Evolutionary conservation across 2,888 invertebrate species (phyloP).

Genomic region (Orchesella flavescens): DNA sequence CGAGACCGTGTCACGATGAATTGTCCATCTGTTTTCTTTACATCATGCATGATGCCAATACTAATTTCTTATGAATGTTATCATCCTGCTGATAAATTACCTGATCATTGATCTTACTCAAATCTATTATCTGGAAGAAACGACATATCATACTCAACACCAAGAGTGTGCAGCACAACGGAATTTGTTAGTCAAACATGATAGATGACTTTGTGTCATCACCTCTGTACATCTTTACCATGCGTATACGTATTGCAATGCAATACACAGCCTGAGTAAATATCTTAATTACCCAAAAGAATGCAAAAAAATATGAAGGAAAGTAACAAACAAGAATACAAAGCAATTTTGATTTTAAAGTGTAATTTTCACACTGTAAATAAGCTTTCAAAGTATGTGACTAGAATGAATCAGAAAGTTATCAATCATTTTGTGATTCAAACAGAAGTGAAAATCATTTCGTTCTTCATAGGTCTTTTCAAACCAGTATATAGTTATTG

Average conservation of each 20-base stretch:
- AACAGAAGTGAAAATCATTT: too few species aligned
- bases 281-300: constrained; percentile 53
- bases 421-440: too few species aligned
- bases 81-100: constrained; percentile 51
- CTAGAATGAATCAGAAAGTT: too few species aligned
- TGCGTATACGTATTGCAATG: constrained; percentile 14
- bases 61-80: neutral
- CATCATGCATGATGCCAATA: neutral
- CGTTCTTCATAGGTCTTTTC: too few species aligned
- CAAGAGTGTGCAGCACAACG: neutral
- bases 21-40: neutral
- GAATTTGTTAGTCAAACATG: constrained; percentile 18
- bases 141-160: neutral
- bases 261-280: constrained; percentile 23
- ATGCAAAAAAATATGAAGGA: constrained; percentile 13
- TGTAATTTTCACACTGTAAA: too few species aligned
- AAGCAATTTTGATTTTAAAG: too few species aligned
- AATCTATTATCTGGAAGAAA: neutral
- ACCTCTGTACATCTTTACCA: constrained; percentile 26
- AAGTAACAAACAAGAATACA: too few species aligned
- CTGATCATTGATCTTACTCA: constrained; percentile 47
- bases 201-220: constrained; percentile 57
- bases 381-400: too few species aligned
- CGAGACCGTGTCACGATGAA: neutral
- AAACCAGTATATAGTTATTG: too few species aligned